Conservation (phyloP, 1,140 invertebrate species). For the Apocrypta bakeri region DNA sequence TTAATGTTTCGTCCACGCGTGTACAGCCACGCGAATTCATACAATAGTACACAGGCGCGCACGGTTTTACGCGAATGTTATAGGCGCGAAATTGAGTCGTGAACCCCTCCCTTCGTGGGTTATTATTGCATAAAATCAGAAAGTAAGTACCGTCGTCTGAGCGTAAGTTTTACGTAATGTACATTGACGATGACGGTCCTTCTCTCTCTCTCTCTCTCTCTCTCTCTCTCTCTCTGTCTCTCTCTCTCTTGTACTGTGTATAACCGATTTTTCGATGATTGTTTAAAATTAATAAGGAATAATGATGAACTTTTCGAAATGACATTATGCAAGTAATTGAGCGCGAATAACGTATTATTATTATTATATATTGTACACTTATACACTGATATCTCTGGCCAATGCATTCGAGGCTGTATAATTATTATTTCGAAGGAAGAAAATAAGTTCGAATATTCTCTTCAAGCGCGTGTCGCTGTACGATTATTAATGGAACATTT, state of each 20-base stretch:
- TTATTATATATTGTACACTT: neutral
- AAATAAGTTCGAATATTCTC: too few species aligned
- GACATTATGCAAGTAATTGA: conserved; percentile 15
- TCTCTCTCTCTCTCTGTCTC: too few species aligned
- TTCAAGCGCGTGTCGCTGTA: neutral
- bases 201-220: too few species aligned
- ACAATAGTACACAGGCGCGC: neutral
- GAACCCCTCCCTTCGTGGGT: neutral
- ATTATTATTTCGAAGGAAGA: neutral
- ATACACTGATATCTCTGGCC: neutral
- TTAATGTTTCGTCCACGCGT: neutral
- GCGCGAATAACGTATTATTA: conserved; percentile 25
- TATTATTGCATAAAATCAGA: neutral
- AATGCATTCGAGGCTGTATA: neutral
- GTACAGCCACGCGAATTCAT: neutral
- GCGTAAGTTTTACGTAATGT: too few species aligned
- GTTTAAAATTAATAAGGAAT: conserved; percentile 25
- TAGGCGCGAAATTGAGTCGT: conserved; percentile 4
- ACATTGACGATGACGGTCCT: too few species aligned
- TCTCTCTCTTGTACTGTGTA: too few species aligned
- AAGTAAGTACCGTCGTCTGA: neutral
- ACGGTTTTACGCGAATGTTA: neutral
- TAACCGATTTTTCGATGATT: neutral
- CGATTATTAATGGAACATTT: neutral
- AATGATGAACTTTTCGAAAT: conserved; percentile 18